phyloP scores from a whole-genome alignment of 2,797 vertebrate species.

The Crossoptilon crossoptilon region DNA sequence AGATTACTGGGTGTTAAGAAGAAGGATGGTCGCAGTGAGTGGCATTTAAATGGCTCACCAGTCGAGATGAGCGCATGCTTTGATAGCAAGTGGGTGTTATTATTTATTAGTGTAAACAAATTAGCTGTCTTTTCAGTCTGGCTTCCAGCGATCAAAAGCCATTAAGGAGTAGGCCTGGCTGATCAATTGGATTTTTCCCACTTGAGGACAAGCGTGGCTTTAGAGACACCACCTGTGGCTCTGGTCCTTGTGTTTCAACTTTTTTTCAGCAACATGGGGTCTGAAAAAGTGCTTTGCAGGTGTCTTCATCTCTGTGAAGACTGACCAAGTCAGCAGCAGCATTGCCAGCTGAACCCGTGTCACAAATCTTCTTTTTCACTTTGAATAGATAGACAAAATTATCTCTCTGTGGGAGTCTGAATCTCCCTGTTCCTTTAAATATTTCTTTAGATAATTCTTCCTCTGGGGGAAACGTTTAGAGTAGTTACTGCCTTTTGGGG shows the following conservation, averaged over 20 bases:
- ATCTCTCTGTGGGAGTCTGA: not conserved
- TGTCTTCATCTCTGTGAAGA: not conserved
- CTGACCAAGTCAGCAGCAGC: accelerated
- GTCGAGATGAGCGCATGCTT: not conserved
- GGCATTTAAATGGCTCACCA: not conserved
- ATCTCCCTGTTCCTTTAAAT: not conserved
- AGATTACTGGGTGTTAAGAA: constrained; percentile 9
- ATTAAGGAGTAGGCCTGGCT: constrained; percentile 32
- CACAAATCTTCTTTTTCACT: not conserved
- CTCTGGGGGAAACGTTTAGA: not conserved
- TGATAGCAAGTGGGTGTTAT: not conserved
- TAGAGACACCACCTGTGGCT: not conserved
- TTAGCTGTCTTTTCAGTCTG: constrained; percentile 60
- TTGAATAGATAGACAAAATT: not conserved
- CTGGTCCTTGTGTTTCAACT: not conserved
- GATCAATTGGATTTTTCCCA: not conserved
- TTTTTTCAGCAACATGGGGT: not conserved
- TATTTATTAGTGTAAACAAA: constrained; percentile 59
- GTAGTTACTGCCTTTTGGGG: not conserved
- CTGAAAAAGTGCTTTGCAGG: not conserved
- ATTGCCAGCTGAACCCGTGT: not conserved
- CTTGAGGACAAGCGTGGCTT: not conserved
- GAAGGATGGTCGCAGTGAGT: constrained; percentile 19
- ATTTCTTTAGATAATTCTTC: constrained; percentile 22
- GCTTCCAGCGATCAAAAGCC: constrained; percentile 47